phyloP scores from a whole-genome alignment of 2,797 vertebrate genomes.

The Oryzias dopingdopingensis region DNA sequence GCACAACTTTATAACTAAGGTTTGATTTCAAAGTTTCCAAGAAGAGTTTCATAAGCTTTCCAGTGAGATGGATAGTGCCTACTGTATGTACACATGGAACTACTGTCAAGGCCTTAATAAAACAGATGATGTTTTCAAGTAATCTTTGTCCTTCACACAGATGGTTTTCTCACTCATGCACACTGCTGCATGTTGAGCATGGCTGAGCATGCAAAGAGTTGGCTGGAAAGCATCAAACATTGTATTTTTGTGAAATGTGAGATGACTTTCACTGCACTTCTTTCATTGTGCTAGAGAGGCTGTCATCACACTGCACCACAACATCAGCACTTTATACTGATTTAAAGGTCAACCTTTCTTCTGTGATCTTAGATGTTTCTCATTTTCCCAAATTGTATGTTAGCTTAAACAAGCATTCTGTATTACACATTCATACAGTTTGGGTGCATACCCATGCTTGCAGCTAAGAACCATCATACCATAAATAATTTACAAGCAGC shows the following conservation, averaged over 20 bases:
- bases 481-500: conserved; percentile 11
- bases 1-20: no score
- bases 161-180: conserved; percentile 12
- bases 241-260: conserved; percentile 48
- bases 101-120: conserved; percentile 23
- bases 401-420: conserved; percentile 19
- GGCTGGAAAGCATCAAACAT: conserved; percentile 50
- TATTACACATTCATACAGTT: conserved; percentile 2
- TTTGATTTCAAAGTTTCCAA: no score
- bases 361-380: conserved; percentile 6
- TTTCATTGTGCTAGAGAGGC: conserved; percentile 12
- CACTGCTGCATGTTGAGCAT: conserved; percentile 48
- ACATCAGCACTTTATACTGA: conserved; percentile 21
- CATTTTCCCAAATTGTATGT: conserved; percentile 15
- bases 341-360: conserved; percentile 3
- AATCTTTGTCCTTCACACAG: conserved; percentile 6
- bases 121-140: conserved; percentile 25
- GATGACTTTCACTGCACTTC: conserved; percentile 38
- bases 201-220: conserved; percentile 56
- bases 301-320: conserved; percentile 27
- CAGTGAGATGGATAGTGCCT: background rate
- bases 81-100: background rate
- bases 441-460: background rate
- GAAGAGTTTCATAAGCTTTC: background rate
- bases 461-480: conserved; percentile 7